Evolutionary conservation across 2,888 invertebrate genomes (phyloP).

Genomic region (Conistra vaccinii): DNA sequence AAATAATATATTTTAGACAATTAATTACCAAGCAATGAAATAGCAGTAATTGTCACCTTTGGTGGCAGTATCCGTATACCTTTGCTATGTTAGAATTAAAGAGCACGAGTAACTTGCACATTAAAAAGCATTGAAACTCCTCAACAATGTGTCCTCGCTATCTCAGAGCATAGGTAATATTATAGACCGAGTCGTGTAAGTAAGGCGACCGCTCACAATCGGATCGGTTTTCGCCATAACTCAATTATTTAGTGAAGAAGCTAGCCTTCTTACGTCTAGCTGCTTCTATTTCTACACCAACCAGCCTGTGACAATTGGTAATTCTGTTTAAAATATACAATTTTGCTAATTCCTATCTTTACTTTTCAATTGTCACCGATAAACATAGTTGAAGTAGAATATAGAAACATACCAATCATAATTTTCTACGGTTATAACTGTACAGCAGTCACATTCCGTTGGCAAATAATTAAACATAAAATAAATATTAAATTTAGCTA

Average conservation of each 20-base stretch:
- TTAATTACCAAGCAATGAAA: conserved; percentile 74
- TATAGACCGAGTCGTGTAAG: conserved; percentile 42
- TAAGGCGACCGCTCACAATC: conserved; percentile 36
- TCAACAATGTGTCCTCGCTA: conserved; percentile 63
- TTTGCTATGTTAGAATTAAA: conserved; percentile 84
- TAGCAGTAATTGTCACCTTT: conserved; percentile 82
- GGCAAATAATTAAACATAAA: conserved; percentile 86
- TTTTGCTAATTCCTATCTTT: conserved; percentile 53
- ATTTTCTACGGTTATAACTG: conserved; percentile 86
- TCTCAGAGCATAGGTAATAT: conserved; percentile 66
- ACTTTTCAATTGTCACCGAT: conserved; percentile 53
- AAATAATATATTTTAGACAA: conserved; percentile 62
- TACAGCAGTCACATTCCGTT: conserved; percentile 90
- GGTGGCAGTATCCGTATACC: conserved; percentile 86
- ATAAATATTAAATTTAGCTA: conserved; percentile 89
- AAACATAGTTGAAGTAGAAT: conserved; percentile 63
- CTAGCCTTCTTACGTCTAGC: conserved; percentile 76
- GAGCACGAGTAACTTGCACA: conserved; percentile 79
- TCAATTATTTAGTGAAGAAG: conserved; percentile 69
- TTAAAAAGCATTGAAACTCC: conserved; percentile 74
- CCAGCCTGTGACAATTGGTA: conserved; percentile 55
- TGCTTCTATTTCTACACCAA: conserved; percentile 69
- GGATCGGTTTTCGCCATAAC: conserved; percentile 42
- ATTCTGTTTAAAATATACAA: conserved; percentile 62
- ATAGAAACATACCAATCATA: conserved; percentile 78